Base-by-base conservation (phyloP, 2,797 vertebrate genomes). In the Sebastes melanostomus region DNA sequence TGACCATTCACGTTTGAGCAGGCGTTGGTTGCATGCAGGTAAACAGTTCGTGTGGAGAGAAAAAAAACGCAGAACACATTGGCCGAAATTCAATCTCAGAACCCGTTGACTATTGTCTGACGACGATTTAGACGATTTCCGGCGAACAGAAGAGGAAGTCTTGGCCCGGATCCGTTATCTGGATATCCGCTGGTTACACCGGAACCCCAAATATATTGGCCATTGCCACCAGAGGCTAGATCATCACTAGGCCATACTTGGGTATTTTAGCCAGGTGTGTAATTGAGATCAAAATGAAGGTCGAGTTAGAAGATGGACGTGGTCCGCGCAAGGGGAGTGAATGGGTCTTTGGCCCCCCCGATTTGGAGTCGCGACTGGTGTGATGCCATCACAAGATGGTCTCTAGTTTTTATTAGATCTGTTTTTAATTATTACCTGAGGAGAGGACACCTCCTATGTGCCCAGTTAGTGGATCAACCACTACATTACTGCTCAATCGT, bases 381-480 rank as follows among this genome's bases (percentile, higher is more conserved):
- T 54, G 52, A 54, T 54, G n/a, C 52, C 30, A 34, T 22, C 60
- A 20, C 27, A n/a, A 61, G 18, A 34, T 61, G 30, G 10, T 61
- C 30, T n/a, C 9, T 34, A 11, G 29, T 34, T 71, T 38, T 71
- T 72, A 65, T 69, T 78, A 36, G 30, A 79, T 75, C 24, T 27
- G 10, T 59, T 38, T 65, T 25, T 24, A 75, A 75, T 68, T 65
- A 50, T 60, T 22, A 77, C 50, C 38, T 22, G 46, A 25, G 63
- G 13, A 71, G 11, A 56, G 42, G 65, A 46, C 56, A 25, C 66
- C 24, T 75, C 72, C 52, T 32, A n/a, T 65, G 63, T 27, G 46
- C 16, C 12, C 27, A 52, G 34, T 71, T 10, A n/a, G 50, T 30
- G 56, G 59, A 55, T 55, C 32, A 27, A 61, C 60, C 55, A 25